Conservation (phyloP, 2,113 vertebrate species). For the Neogobius melanostomus region DNA sequence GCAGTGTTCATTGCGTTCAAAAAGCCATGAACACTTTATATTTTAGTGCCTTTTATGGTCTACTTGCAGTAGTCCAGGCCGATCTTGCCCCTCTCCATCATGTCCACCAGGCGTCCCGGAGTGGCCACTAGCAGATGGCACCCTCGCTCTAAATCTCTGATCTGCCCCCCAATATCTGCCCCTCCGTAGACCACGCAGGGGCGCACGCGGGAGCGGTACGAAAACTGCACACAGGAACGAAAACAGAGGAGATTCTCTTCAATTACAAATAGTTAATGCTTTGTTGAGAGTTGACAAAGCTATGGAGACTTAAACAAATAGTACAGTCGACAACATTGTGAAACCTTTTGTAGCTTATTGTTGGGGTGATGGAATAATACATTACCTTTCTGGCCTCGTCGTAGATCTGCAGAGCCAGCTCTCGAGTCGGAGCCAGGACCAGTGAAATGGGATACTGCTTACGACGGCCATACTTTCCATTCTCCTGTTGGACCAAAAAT, state of each 20-base stretch:
- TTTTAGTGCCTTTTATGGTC: not conserved
- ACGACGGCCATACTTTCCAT: constrained; percentile 91
- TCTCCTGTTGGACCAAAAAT: constrained; percentile 77
- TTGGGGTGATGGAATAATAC: not conserved
- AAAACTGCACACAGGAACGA: constrained; percentile 74
- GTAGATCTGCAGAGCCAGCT: constrained; percentile 94
- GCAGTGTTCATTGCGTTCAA: too few species aligned
- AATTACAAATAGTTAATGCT: too few species aligned
- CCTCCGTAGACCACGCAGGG: constrained; percentile 97
- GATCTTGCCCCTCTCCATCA: constrained; percentile 98
- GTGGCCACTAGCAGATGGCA: constrained; percentile 96
- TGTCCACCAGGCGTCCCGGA: constrained; percentile 94
- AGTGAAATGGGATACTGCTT: constrained; percentile 95
- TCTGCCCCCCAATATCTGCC: constrained; percentile 96
- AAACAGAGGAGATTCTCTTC: not conserved
- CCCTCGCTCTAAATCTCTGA: constrained; percentile 92
- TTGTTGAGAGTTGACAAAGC: too few species aligned
- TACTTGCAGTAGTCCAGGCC: constrained; percentile 97
- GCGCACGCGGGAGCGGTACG: constrained; percentile 93
- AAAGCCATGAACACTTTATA: too few species aligned
- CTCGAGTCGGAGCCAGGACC: constrained; percentile 94
- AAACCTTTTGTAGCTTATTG: not conserved
- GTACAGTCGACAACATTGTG: too few species aligned
- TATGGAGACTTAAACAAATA: too few species aligned
- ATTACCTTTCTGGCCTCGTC: constrained; percentile 94